Evolutionary conservation across 2,797 vertebrate genomes (phyloP).

Genomic region (Lycodopsis pacificus): DNA sequence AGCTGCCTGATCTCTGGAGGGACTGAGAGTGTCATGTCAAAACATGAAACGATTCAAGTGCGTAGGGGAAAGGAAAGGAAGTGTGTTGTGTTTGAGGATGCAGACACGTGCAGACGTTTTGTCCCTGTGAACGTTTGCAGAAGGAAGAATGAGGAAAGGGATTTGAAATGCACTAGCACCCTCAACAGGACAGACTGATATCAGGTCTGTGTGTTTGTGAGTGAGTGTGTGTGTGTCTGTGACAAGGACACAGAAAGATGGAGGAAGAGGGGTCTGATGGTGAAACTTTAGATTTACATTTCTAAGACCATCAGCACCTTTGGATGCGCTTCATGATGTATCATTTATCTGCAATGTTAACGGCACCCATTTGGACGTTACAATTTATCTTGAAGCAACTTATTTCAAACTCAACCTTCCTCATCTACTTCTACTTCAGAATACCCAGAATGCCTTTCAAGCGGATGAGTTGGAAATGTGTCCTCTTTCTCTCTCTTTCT

Average conservation of each 20-base stretch:
- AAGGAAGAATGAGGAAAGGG: background rate
- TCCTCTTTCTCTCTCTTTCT: background rate
- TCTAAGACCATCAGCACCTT: background rate
- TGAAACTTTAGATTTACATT: conserved; percentile 6
- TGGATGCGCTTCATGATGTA: background rate
- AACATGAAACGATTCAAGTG: background rate
- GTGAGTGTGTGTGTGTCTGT: background rate
- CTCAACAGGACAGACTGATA: conserved; percentile 64
- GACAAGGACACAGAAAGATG: background rate
- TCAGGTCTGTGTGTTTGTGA: background rate
- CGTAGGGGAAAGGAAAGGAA: too few species aligned
- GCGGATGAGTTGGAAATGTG: background rate
- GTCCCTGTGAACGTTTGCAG: background rate
- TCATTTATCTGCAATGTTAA: background rate
- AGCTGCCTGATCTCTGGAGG: background rate
- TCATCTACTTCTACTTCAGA: background rate
- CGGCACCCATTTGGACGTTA: background rate
- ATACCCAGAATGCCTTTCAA: background rate
- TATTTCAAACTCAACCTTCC: background rate
- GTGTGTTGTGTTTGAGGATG: background rate
- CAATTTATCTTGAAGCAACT: background rate
- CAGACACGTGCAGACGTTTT: background rate
- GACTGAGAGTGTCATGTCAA: background rate
- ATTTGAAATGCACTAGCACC: conserved; percentile 67
- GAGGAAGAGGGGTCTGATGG: background rate